Evolutionary conservation across 2,797 vertebrate species (phyloP), one percentile per base, ranked within the genome.

Genomic region (Hoplostethus atlanticus): DNA sequence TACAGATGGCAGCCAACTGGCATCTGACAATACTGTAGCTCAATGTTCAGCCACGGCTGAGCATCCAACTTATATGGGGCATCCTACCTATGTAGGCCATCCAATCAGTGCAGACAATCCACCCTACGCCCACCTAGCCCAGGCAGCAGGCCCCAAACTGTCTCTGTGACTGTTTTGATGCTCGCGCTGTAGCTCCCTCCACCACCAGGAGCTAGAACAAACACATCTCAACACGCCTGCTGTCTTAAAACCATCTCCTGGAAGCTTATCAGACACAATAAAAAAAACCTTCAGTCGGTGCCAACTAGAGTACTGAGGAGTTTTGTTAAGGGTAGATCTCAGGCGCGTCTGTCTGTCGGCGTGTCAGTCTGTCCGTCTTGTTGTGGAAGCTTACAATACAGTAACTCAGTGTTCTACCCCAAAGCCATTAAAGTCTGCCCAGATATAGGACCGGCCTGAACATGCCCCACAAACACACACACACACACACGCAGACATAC

Each of bases 1-100:
- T 72, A 71, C 90, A 91, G 89, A 91, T 86, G 88, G 89, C 80
- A 52, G 90, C 91, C 89, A 90, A 83, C 82, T 90, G 91, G 88
- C 89, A 85, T 69, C 53, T 46, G 67, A 83, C 72, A 65, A 78
- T 70, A 84, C 84, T 73, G 89, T 83, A 86, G 74, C 77, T 69
- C 73, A 46, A 66, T 50, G 71, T 78, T 87, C 76, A 64, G 60
- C 71, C 53, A 15, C 40, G 46, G 68, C 57, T 70, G 36, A 36
- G 68, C n/a, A 3, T 87, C 84, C 85, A 85, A 87, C 84, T 84
- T 86, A 79, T 89, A 85, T 89, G 84, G 87, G 92, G 76, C 89
- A 77, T 54, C 48, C 61, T 79, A 83, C 87, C 85, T 85, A 87
- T 87, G 84, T 88, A 85, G 89, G 83, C 80, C 87, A 85, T 84